Conservation (phyloP, 92 coral and sea anemone species). For the Palythoa caribaeorum region DNA sequence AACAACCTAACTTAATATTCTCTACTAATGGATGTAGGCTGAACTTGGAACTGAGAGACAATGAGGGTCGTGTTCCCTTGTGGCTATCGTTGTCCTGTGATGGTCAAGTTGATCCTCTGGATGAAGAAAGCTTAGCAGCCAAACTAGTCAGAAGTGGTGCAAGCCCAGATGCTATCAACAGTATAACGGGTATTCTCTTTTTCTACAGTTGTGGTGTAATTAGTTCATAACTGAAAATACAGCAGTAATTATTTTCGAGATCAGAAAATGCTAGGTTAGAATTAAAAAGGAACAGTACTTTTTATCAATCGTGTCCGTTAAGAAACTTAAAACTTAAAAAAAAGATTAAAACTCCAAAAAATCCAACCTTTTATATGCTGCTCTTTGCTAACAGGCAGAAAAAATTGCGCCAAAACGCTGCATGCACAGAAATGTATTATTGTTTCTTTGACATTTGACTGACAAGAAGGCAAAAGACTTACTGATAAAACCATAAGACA, state of each 20-base stretch:
- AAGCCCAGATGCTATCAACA: constrained; percentile 84
- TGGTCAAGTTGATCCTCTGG: constrained; percentile 77
- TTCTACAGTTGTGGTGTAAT: neutral
- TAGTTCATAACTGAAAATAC: neutral
- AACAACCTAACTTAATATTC: neutral
- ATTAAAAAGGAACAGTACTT: no score
- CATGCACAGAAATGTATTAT: no score
- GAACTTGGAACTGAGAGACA: constrained; percentile 86
- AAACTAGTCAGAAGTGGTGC: constrained; percentile 91
- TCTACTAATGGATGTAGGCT: constrained; percentile 49
- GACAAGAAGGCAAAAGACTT: no score
- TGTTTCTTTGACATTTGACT: no score
- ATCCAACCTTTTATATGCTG: no score
- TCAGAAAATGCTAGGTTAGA: neutral
- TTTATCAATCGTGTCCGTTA: no score
- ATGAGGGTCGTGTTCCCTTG: constrained; percentile 81
- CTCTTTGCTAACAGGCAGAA: no score
- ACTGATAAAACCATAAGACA: neutral
- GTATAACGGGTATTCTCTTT: constrained; percentile 69
- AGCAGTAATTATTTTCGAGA: neutral
- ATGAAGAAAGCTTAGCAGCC: constrained; percentile 95
- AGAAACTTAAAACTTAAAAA: no score
- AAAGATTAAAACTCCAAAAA: no score
- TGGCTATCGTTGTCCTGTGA: constrained; percentile 88
- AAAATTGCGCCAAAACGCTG: no score